phyloP scores from a whole-genome alignment of 1,140 invertebrate species.

The Grapholita molesta region DNA sequence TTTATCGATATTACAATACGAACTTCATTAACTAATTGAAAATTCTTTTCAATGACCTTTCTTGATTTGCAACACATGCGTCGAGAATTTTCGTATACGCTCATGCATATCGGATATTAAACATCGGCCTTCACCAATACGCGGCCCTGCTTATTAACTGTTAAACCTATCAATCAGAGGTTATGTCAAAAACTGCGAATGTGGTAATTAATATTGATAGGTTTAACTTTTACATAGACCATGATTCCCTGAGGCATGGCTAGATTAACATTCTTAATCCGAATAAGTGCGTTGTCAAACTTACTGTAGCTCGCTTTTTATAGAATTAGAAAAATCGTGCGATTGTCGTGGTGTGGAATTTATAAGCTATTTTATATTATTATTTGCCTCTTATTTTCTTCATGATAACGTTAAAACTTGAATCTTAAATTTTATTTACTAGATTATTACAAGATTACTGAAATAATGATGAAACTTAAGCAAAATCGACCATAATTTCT shows the following conservation, averaged over 20 bases:
- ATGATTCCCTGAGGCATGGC: neutral
- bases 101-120: neutral
- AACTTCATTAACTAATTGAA: neutral
- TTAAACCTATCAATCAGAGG: slow-evolving; percentile 1
- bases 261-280: no score
- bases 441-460: no score
- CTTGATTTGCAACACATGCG: neutral
- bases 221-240: neutral
- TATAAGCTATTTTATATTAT: no score
- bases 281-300: no score
- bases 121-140: neutral
- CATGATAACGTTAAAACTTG: no score
- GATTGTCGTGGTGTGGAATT: no score
- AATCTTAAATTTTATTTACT: no score
- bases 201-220: neutral
- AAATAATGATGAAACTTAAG: no score
- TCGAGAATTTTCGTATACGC: neutral
- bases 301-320: no score
- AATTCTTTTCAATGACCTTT: neutral
- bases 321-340: no score
- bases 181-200: neutral
- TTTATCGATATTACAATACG: neutral
- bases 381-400: no score
- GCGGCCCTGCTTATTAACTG: neutral
- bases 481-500: no score